These are phyloP conservation scores for Notodonta ziczac DNA, from an alignment of 2,888 invertebrate genomes.

Conservation along the genomic window DNA sequence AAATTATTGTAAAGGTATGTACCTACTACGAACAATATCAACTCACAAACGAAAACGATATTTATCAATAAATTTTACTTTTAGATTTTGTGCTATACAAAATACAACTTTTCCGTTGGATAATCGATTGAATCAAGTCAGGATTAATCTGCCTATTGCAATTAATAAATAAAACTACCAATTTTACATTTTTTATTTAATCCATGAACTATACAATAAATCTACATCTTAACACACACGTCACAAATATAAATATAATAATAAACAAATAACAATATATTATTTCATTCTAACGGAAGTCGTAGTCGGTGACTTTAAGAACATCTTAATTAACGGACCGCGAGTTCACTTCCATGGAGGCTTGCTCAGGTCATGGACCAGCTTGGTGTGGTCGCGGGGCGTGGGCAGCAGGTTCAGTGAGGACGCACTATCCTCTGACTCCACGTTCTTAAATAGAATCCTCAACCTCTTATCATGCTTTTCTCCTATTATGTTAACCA, in stretches of 20 bases:
- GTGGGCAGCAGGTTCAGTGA: constrained; percentile 36
- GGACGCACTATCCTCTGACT: constrained; percentile 39
- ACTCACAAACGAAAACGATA: too few relatives aligned
- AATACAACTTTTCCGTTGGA: too few relatives aligned
- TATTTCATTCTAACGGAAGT: neutral
- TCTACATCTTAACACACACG: constrained; percentile 45
- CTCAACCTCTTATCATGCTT: constrained; percentile 51
- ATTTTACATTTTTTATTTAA: constrained; percentile 29
- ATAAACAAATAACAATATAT: constrained; percentile 1
- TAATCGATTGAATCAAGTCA: too few relatives aligned
- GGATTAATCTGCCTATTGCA: too few relatives aligned
- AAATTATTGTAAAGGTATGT: too few relatives aligned
- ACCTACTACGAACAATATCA: too few relatives aligned
- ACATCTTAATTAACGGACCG: constrained; percentile 14
- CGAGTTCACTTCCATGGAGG: constrained; percentile 50
- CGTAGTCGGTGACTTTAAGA: constrained; percentile 17
- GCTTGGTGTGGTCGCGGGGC: constrained; percentile 8
- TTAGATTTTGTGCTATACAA: too few relatives aligned
- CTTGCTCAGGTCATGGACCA: constrained; percentile 13
- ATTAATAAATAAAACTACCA: neutral
- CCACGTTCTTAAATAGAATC: constrained; percentile 49
- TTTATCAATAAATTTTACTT: too few relatives aligned
- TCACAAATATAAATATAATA: constrained; percentile 25
- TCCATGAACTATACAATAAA: constrained; percentile 36
- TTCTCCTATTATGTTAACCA: constrained; percentile 57